Base-by-base conservation (phyloP, 2,113 vertebrate species). In the Nerophis lumbriciformis region DNA sequence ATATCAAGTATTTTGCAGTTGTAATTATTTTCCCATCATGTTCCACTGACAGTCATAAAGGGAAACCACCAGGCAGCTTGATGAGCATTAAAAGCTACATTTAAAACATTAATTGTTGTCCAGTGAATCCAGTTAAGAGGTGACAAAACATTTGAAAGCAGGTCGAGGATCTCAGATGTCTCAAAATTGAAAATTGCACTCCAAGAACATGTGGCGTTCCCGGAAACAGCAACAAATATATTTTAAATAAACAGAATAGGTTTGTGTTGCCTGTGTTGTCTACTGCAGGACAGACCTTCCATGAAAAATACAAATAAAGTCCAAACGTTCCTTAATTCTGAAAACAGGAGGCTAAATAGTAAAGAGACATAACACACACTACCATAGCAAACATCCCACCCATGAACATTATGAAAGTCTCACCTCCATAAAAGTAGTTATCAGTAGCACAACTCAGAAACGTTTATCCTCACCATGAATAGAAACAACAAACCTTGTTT, bases 1-100 rank as follows among this genome's bases (percentile, higher is more conserved):
- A 82, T 80, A 79, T 85, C 81, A 89, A 87, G 81, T 87, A 83
- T 88, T 84, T 82, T 88, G 83, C 77, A 68, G 73, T 80, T 19
- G 68, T 28, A 28, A 28, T 28, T 28, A 28, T 28, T 4, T 28
- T 28, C 28, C 55, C 39, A 44, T 51, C 54, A 68, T 42, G 13
- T 59, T 37, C 77, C 53, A 70, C 60, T 65, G 74, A 72, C 69
- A 47, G 64, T 73, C 50, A 21, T 62, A 44, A 36, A 52, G 56
- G 66, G 53, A 69, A 69, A 67, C 15, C 14, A 44, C 7, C 36
- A 50, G 55, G 14, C 52, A 55, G 53, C 42, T 6, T 48, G 52
- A 52, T 61, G 61, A 70, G 71, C 9, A 59, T 70, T 73, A 54
- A 58, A 73, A 66, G 73, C 72, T 66, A 70, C 68, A 58, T 63